A percentile compares a stretch with the other conserved stretches of the same genome.
phyloP scores from a whole-genome alignment of 2,797 vertebrate genomes.

The Lepilemur ruficaudatus region DNA sequence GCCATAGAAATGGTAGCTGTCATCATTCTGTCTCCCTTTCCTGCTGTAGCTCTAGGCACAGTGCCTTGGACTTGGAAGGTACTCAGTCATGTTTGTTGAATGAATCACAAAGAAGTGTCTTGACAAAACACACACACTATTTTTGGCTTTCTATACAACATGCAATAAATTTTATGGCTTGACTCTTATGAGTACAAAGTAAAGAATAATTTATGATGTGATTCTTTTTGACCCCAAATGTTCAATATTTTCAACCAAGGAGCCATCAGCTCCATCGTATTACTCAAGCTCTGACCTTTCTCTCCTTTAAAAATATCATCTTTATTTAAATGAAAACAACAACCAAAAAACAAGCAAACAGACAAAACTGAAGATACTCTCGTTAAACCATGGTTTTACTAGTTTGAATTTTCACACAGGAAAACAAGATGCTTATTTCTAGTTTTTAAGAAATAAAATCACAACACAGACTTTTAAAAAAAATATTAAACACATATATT shows the following conservation, averaged over 20 bases:
- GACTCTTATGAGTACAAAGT: background rate
- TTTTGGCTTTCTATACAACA: conserved; percentile 24
- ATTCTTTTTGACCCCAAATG: background rate
- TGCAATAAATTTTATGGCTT: conserved; percentile 20
- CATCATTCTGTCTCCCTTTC: background rate
- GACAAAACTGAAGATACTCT: background rate
- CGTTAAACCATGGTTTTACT: background rate
- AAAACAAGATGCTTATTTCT: background rate
- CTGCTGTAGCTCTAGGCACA: background rate
- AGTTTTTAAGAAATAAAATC: background rate
- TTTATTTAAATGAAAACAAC: background rate
- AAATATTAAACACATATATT: background rate
- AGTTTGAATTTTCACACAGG: background rate
- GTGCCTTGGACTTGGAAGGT: background rate
- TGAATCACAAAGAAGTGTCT: conserved; percentile 20
- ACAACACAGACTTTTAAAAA: background rate
- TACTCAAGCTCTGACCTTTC: background rate
- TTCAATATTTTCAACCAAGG: conserved; percentile 6
- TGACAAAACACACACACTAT: background rate
- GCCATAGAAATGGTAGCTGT: background rate
- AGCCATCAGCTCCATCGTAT: background rate
- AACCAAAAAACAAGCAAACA: background rate
- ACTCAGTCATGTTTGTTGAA: conserved; percentile 19
- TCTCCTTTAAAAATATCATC: background rate
- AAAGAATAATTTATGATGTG: background rate